Evolutionary conservation across 2,797 vertebrate genomes (phyloP).

Genomic region (Euthynnus affinis): DNA sequence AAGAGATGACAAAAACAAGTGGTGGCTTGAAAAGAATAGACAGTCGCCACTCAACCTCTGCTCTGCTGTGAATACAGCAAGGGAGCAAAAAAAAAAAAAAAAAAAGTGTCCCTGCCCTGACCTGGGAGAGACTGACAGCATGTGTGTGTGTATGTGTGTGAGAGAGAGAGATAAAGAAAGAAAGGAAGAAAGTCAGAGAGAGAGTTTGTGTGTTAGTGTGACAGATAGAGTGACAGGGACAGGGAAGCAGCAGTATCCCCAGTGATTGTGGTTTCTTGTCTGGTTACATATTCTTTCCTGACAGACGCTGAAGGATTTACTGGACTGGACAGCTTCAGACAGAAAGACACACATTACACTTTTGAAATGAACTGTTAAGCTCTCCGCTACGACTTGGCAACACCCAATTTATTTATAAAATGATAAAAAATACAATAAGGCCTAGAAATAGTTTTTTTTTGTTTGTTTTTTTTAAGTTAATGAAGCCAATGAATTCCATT

Average conservation of each 20-base stretch:
- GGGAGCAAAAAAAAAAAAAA: slow-evolving; percentile 35
- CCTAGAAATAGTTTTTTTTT: neutral
- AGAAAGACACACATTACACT: slow-evolving; percentile 7
- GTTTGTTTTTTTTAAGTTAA: neutral
- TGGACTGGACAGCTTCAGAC: slow-evolving; percentile 55
- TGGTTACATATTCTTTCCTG: slow-evolving; percentile 75
- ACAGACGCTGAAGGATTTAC: slow-evolving; percentile 68
- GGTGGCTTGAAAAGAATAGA: slow-evolving; percentile 46
- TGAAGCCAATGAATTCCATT: neutral
- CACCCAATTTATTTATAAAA: neutral
- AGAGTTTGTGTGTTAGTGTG: slow-evolving; percentile 48
- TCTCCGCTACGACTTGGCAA: neutral
- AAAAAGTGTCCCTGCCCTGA: slow-evolving; percentile 69
- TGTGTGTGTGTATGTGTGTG: slow-evolving; percentile 39
- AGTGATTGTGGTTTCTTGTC: slow-evolving; percentile 69
- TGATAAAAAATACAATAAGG: neutral
- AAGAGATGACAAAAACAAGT: slow-evolving; percentile 37
- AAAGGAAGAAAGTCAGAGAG: slow-evolving; percentile 6
- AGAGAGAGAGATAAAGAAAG: slow-evolving; percentile 1
- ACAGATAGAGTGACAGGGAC: slow-evolving; percentile 77
- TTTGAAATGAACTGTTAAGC: slow-evolving; percentile 15
- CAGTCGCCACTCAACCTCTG: slow-evolving; percentile 58
- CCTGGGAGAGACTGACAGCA: slow-evolving; percentile 65
- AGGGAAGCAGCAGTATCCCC: slow-evolving; percentile 67
- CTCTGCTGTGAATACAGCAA: slow-evolving; percentile 48